Evolutionary conservation across 2,113 vertebrate species (phyloP).

Genomic region (Patagioenas fasciata): DNA sequence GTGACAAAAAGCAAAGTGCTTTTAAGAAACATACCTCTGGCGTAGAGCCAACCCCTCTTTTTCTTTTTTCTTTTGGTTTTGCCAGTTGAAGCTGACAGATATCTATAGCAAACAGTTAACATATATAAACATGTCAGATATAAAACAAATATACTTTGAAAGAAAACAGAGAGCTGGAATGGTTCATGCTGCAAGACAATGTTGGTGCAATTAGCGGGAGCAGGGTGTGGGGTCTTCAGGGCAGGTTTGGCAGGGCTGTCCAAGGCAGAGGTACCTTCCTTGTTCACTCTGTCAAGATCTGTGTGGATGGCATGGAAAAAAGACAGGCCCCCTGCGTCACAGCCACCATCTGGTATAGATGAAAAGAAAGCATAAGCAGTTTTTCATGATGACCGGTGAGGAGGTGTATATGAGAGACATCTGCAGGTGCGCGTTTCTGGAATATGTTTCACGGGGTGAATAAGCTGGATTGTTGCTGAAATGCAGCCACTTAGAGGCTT

Average conservation of each 20-base stretch:
- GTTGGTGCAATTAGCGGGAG: slow-evolving; percentile 30
- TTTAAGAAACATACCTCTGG: slow-evolving; percentile 54
- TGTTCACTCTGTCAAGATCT: slow-evolving; percentile 23
- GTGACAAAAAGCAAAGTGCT: slow-evolving; percentile 44
- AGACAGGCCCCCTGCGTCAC: background rate
- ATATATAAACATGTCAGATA: slow-evolving; percentile 75
- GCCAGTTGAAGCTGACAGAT: slow-evolving; percentile 67
- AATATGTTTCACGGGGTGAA: background rate
- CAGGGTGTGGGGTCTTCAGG: slow-evolving; percentile 67
- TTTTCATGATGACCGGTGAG: background rate
- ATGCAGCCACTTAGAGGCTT: background rate
- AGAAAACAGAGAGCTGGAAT: slow-evolving; percentile 59
- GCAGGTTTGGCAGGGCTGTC: background rate
- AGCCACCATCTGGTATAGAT: slow-evolving; percentile 41
- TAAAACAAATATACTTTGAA: slow-evolving; percentile 73
- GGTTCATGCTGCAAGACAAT: slow-evolving; percentile 31
- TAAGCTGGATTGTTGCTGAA: background rate
- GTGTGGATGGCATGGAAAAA: slow-evolving; percentile 25
- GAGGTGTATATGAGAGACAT: background rate
- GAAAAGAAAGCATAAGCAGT: background rate
- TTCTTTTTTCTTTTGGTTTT: background rate
- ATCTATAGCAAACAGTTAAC: slow-evolving; percentile 72
- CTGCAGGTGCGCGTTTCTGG: background rate
- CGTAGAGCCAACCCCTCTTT: background rate
- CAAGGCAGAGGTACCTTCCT: slow-evolving; percentile 41